These are phyloP conservation scores for Xiphophorus maculatus DNA, from an alignment of 2,113 vertebrate genomes.

Conservation along the genomic window DNA sequence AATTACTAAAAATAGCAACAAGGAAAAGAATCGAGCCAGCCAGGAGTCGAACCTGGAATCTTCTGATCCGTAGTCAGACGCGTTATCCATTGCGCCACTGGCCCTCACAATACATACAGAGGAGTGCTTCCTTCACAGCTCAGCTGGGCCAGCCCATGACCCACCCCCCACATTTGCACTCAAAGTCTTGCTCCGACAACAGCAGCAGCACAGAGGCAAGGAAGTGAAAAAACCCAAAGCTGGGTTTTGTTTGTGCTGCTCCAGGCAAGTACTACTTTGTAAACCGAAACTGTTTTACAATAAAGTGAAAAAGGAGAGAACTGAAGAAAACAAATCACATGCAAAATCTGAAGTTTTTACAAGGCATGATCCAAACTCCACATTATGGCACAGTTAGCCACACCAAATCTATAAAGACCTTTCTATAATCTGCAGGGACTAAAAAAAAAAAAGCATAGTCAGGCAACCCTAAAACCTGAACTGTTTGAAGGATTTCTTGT, in stretches of 20 bases:
- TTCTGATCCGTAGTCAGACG: conserved; percentile 67
- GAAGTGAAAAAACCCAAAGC: background rate
- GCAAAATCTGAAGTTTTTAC: background rate
- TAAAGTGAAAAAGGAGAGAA: background rate
- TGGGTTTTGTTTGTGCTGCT: conserved; percentile 3
- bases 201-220: background rate
- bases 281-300: background rate
- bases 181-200: background rate
- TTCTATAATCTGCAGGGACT: too few relatives aligned
- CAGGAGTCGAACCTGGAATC: conserved; percentile 84
- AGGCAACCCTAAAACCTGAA: too few relatives aligned
- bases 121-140: too few relatives aligned
- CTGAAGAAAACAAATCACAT: background rate
- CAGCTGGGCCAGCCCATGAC: background rate
- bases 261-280: background rate
- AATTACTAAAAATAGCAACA: too few relatives aligned
- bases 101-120: conserved; percentile 8
- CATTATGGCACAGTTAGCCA: too few relatives aligned
- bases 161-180: conserved; percentile 1
- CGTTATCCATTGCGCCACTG: conserved; percentile 66
- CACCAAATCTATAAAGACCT: too few relatives aligned
- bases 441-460: too few relatives aligned
- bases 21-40: conserved; percentile 39
- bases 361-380: background rate
- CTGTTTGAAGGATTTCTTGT: too few relatives aligned